A percentile compares a stretch with the other conserved stretches of the same genome.
Conservation (phyloP, 2,888 invertebrate species). For the Conchocele bisecta region DNA sequence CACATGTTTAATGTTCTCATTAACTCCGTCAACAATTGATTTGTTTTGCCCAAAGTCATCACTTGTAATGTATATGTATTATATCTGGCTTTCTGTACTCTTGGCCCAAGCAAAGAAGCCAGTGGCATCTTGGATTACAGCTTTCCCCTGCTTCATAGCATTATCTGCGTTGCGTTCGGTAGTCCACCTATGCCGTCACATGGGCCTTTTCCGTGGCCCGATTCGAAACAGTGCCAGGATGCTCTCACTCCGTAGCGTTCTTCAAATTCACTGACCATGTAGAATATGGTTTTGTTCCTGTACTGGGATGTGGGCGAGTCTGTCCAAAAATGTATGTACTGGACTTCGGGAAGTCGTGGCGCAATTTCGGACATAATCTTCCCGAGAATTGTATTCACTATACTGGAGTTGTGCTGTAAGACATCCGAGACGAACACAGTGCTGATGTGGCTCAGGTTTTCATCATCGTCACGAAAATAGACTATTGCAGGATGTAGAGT, state of each 20-base stretch:
- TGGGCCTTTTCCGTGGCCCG: slow-evolving; percentile 31
- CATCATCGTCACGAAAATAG: slow-evolving; percentile 13
- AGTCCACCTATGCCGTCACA: slow-evolving; percentile 11
- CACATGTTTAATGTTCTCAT: slow-evolving; percentile 17
- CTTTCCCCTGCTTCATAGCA: slow-evolving; percentile 10
- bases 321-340: slow-evolving; percentile 34
- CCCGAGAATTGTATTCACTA: slow-evolving; percentile 14
- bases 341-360: neutral
- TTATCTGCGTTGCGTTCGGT: slow-evolving; percentile 10
- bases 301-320: slow-evolving; percentile 35
- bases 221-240: slow-evolving; percentile 34
- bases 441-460: slow-evolving; percentile 29
- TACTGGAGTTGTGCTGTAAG: slow-evolving; percentile 28
- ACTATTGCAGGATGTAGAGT: slow-evolving; percentile 45
- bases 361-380: slow-evolving; percentile 2
- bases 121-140: slow-evolving; percentile 12
- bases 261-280: neutral
- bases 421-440: slow-evolving; percentile 40
- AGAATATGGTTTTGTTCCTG: slow-evolving; percentile 16
- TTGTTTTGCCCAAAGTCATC: slow-evolving; percentile 2
- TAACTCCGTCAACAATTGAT: neutral
- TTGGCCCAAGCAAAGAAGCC: slow-evolving; percentile 10
- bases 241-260: neutral
- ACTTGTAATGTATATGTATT: neutral
- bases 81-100: slow-evolving; percentile 3